Evolutionary conservation across 1,140 invertebrate genomes (phyloP), one percentile per base, ranked within the genome.

Genomic region (Pachypsylla venusta): DNA sequence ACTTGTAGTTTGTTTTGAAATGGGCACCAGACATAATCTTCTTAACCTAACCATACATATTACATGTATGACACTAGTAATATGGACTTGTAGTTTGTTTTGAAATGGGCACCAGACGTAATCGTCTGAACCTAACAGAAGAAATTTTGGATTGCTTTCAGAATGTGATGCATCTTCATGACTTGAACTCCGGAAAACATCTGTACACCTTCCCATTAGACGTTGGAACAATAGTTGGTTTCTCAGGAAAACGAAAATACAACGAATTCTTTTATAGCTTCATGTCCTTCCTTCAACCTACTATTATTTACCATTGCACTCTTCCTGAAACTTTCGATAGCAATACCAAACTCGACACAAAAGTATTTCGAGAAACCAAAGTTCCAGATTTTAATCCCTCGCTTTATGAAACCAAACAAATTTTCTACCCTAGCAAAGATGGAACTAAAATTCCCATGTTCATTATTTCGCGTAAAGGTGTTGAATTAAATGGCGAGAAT

Each of bases 371-470:
- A 63, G 84, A 94, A 73, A 87, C 90, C 4, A 81, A 84, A 70
- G 79, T 98, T 7, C 81, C 86, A 58, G 84, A 84, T 58, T 92
- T 98, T 71, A 81, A 96, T 73, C 70, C 83, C 2, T 76, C 78
- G 5, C 70, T 83, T 56, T 98, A 91, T 69, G 81, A 85, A 69
- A 63, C 62, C 30, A 59, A 62, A 42, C 66, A 67, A 54, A 78
- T 95, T 39, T 99, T 98, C 75, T 99, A 96, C 71, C 67, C 76
- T 1, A 93, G 91, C 70, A 95, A 93, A 75, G 95, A 99, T 76
- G 90, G 89, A 57, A 96, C 93, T 1, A 85, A 87, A 74, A 80
- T 99, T 64, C 96, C 96, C 2, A 98, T 99, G 95, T 99, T 97
- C 72, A 85, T 99, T 62, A 48, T 57, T 53, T 63, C 62, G 66